Evolutionary conservation across 2,113 vertebrate genomes (phyloP), one percentile per base, ranked within the genome.

Genomic region (Symphodus melops): DNA sequence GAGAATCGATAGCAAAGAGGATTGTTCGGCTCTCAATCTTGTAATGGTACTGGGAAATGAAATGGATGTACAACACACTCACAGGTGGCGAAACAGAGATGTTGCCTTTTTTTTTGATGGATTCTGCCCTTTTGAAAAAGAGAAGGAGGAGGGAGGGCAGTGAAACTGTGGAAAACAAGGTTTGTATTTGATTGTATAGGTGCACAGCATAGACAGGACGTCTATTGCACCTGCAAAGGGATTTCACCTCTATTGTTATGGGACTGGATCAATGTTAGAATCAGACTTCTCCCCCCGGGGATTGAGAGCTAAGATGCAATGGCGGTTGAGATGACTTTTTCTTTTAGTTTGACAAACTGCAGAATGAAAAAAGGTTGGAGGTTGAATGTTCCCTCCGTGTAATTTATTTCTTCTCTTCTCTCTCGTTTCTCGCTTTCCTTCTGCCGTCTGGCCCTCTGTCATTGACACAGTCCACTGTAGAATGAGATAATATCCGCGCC

Each of bases 1-100:
- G 79, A 70, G 88, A 93, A 95, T 94, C 91, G 57, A 92, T 93
- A 89, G 77, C 75, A 75, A 90, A 86, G 81, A 77, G 85, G 91
- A 92, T 89, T 85, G 89, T 82, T 77, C 67, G 36, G 61, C 83
- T 84, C 75, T 82, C 88, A 91, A 84, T 90, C 86, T 84, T 84
- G 60, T 88, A 88, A 87, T 84, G 75, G 82, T 78, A 81, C 72
- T 74, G 77, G 90, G 86, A 92, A 93, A 91, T 89, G 68, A 87
- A 92, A 91, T 85, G 73, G 91, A 90, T 87, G 82, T 89, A 84
- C 88, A 79, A 82, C 77, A 85, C 77, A 88, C 88, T 88, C 87
- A 80, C 85, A 90, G 88, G 87, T 92, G 90, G 88, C 68, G 82
- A 90, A 91, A 93, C 81, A 84, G 83, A 89, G 89, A 85, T 84